These are phyloP conservation scores for Apis cerana DNA, from an alignment of 1,140 invertebrate species.

Conservation along the genomic window DNA sequence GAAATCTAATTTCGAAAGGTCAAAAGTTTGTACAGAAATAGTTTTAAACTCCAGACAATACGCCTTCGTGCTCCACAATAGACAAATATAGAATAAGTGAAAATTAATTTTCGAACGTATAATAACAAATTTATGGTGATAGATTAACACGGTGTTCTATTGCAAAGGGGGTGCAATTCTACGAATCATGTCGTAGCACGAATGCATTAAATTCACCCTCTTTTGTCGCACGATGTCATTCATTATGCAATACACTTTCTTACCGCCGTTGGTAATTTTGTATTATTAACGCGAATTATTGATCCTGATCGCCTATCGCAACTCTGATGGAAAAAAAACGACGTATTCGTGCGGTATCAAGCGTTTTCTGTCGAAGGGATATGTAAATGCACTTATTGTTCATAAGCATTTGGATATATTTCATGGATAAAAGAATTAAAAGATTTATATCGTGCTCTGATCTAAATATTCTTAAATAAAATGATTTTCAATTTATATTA, in stretches of 20 bases:
- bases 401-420: no score
- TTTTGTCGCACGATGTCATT: slow-evolving; percentile 22
- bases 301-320: not conserved
- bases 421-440: no score
- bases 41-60: no score
- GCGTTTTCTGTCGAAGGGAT: not conserved
- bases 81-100: not conserved
- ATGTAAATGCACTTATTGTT: not conserved
- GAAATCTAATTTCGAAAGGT: no score
- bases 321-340: not conserved
- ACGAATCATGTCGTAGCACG: slow-evolving; percentile 11
- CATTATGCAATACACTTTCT: slow-evolving; percentile 43
- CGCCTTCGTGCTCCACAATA: no score
- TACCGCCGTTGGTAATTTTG: slow-evolving; percentile 18
- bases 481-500: no score
- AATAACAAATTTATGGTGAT: not conserved
- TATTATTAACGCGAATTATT: slow-evolving; percentile 30
- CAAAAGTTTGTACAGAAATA: no score
- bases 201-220: slow-evolving; percentile 37
- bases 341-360: not conserved
- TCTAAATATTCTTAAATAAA: no score
- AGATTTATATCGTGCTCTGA: no score
- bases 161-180: not conserved
- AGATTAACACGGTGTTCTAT: not conserved
- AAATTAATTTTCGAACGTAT: not conserved